A percentile compares a stretch with the other conserved stretches of the same genome.
Evolutionary conservation across 30 jellyfish, hydroid and myxozoan genomes (phyloP).

Genomic region (Pelagia noctiluca): DNA sequence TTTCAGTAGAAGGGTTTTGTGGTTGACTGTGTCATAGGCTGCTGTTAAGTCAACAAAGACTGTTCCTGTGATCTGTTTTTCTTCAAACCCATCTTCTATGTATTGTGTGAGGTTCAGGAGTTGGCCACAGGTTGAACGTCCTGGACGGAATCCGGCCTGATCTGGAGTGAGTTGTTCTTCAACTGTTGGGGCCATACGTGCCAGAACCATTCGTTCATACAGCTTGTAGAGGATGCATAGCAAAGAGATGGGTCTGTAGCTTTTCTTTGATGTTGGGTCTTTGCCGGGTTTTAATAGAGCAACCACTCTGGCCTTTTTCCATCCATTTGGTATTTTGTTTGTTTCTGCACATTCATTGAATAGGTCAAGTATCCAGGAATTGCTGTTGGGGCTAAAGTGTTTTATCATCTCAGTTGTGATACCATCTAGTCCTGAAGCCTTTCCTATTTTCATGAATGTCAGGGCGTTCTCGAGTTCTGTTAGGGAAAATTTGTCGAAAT

Average conservation of each 20-base stretch:
- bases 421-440: no score
- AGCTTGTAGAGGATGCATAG: not conserved
- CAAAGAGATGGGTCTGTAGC: conserved; percentile 2
- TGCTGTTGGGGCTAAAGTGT: no score
- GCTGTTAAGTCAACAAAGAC: conserved; percentile 9
- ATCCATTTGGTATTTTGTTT: no score
- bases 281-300: no score
- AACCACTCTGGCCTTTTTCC: no score
- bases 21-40: conserved; percentile 1
- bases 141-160: conserved; percentile 7
- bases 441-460: no score
- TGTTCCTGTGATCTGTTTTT: not conserved
- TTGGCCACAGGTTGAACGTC: not conserved
- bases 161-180: not conserved
- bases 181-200: not conserved
- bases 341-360: no score
- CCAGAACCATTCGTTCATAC: not conserved
- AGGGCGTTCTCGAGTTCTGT: no score
- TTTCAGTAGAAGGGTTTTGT: not conserved
- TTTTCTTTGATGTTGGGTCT: no score
- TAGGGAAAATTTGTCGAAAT: no score
- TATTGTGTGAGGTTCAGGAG: not conserved
- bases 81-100: not conserved
- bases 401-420: no score
- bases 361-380: no score